Base-by-base conservation (phyloP, 2,113 vertebrate species). In the Pomatorhinus ruficollis region DNA sequence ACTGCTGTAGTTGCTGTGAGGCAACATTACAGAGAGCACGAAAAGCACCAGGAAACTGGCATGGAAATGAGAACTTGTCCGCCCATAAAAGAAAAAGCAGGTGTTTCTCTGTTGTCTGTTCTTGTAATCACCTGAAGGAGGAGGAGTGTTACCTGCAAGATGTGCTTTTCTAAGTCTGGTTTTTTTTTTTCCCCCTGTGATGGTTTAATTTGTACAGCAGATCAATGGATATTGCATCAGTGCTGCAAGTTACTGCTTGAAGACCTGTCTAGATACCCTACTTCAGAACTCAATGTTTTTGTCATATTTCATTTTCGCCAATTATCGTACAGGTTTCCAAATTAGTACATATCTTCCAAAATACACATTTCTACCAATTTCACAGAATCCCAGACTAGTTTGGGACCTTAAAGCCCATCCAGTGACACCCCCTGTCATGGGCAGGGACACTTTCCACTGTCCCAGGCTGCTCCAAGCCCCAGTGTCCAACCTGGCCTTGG, bases 401-500 rank as follows among this genome's bases (percentile, higher is more conserved):
- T 68, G 70, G 5, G 24, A 60, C 7, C 3, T 6, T 4, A 24
- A 75, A 65, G 2, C 2, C 22, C 35, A 44, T 2, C 6, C 6
- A 3, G 2, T n/a, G 0, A 11, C 11, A 68, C 20, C 3, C 5
- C 11, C 10, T 44, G 44, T 12, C 52, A 17, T 39, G 33, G 42
- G 5, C 45, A 74, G 52, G 45, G 33, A 66, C 44, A 23, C 4
- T 5, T 68, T 0, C 20, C 24, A 47, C 20, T 21, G 1, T 12
- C 61, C 24, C 60, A 59, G 44, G 12, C 0, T 37, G 18, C 33
- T 59, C 52, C 66, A 14, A 57, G 15, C 10, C 22, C 18, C 11
- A 53, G 0, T 33, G 7, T 39, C 33, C 60, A 53, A 0, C 47
- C 47, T 47, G 39, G 15, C 28, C 23, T 39, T 23, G 47, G 28